Evolutionary conservation across 2,113 vertebrate species (phyloP), one percentile per base, ranked within the genome.

Genomic region (Pao palembangensis): DNA sequence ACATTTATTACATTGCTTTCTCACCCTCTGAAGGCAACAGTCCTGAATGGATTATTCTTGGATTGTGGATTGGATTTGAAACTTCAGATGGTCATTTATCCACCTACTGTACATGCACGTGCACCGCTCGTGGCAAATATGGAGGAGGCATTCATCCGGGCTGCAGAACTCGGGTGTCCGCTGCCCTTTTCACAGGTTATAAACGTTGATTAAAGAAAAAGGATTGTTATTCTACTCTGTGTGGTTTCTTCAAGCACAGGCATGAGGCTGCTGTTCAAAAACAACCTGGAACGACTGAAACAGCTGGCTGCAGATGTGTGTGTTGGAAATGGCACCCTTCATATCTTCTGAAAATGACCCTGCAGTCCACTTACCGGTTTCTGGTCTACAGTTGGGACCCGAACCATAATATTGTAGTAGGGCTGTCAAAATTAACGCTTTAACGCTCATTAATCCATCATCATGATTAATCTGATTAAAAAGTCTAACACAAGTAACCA

Each of bases 161-260:
- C 68, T 72, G 53, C 69, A 68, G 54, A 65, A 85, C 82, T 85
- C 82, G 83, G 74, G 84, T 91, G 85, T 86, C 86, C 81, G 76
- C 58, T 79, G 86, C 86, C 81, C 78, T 87, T 78, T 85, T 87
- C 15, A 46, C 70, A n/a, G 75, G 81, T 72, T 81, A 76, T 88
- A 87, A 89, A 91, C 87, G 81, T 87, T 88, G 88, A 91, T 90
- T 89, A 88, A 88, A 88, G 84, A 82, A 79, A 81, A 83, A 61
- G 80, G 78, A 69, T 84, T 87, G 85, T 87, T 90, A 87, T 87
- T 87, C 81, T 80, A 65, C 73, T 69, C 13, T 17, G 4, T 16
- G 44, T 8, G n/a, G 23, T 64, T 75, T 73, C 67, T 70, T 82
- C 67, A 61, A 71, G 67, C 58, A 64, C 72, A 63, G 67, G 67